Conservation (phyloP, 2,113 vertebrate species). For the Scalopus aquaticus region DNA sequence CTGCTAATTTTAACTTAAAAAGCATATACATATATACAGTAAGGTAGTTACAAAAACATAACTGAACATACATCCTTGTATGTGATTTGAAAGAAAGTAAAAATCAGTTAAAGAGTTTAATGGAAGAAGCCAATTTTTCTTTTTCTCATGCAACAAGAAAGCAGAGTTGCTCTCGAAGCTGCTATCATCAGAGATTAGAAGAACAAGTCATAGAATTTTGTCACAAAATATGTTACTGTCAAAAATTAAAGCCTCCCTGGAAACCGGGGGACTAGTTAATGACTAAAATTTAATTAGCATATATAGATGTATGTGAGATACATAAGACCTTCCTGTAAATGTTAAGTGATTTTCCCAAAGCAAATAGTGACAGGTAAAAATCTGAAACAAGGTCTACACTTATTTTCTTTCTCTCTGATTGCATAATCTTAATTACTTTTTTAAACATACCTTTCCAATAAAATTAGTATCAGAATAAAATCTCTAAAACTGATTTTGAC, state of each 20-base stretch:
- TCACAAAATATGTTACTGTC: background rate
- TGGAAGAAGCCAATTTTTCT: background rate
- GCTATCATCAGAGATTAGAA: background rate
- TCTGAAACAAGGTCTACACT: slow-evolving; percentile 11
- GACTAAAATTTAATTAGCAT: slow-evolving; percentile 25
- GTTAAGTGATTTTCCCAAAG: slow-evolving; percentile 6
- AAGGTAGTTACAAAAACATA: background rate
- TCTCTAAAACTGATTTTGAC: background rate
- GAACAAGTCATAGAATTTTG: background rate
- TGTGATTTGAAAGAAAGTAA: slow-evolving; percentile 3
- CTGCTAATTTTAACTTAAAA: slow-evolving; percentile 41
- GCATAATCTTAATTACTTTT: background rate
- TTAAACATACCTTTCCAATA: slow-evolving; percentile 37
- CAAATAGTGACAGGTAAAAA: background rate
- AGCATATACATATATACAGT: background rate
- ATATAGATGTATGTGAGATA: background rate
- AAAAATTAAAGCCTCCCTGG: background rate
- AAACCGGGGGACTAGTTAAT: background rate
- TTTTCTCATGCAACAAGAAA: slow-evolving; percentile 32
- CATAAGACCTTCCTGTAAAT: background rate
- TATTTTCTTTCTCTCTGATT: background rate
- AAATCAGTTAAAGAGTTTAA: background rate
- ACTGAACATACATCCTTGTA: background rate
- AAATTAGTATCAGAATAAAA: slow-evolving; percentile 26
- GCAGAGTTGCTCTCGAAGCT: background rate